Evolutionary conservation across 2,797 vertebrate genomes (phyloP), one percentile per base, ranked within the genome.

Genomic region (Peromyscus eremicus): DNA sequence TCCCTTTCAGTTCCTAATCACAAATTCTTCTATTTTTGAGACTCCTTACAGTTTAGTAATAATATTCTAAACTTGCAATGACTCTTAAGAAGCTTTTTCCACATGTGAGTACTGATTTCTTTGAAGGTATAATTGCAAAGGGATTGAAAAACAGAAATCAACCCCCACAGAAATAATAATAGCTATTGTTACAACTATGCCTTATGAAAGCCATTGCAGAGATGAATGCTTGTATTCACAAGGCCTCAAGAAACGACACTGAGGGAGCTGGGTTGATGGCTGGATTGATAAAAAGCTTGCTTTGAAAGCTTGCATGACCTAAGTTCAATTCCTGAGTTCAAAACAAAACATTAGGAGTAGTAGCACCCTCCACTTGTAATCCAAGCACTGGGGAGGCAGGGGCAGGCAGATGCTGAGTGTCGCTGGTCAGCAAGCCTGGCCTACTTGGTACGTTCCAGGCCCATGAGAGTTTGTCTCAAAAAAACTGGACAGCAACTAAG

Each of bases 121-220:
- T 89, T 97, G 40, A 49, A 94, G 94, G 95, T 68, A 92, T 95
- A 96, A 77, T 85, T 75, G 86, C 89, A 97, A 96, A 79, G 34
- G 29, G 87, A 92, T 3, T 89, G 71, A 52, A 95, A 93, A 76
- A 49, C 57, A 97, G 96, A 83, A 88, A 89, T 75, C 57, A 40
- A 80, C 66, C 76, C 62, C 93, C 8, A 62, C 80, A 55, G 34
- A 90, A 96, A 66, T 77, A 97, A 95, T 70, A 87, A 92, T 43
- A 91, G 49, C 49, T 52, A 82, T 14, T 60, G 25, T 66, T 55
- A 83, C 12, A 91, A 60, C 80, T 49, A 91, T 64, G 71, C 60
- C 71, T 29, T 52, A 95, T 52, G 4, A 6, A 66, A 89, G 19
- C 14, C 43, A 60, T 46, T 68, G 52, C 1, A 73, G 23, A 46